phyloP scores from a whole-genome alignment of 2,888 invertebrate genomes.

The Microplitis manilae region DNA sequence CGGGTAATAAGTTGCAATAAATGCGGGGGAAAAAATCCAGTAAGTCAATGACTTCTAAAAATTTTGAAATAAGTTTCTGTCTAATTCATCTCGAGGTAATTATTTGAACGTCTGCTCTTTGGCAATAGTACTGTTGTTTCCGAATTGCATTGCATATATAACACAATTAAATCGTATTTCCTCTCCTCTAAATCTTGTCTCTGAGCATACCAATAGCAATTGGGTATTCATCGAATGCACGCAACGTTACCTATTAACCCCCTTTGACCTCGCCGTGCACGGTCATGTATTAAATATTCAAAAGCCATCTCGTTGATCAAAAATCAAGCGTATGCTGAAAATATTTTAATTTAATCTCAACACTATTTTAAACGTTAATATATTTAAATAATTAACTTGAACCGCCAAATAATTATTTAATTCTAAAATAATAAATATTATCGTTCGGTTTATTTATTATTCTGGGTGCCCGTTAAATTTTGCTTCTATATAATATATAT shows the following conservation, averaged over 20 bases:
- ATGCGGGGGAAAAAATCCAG: too few relatives aligned
- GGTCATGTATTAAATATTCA: neutral
- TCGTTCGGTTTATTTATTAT: too few relatives aligned
- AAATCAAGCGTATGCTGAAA: neutral
- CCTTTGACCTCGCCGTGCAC: constrained; percentile 18
- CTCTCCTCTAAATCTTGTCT: neutral
- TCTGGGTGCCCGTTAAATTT: too few relatives aligned
- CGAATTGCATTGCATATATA: neutral
- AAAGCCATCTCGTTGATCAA: neutral
- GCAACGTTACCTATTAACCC: constrained; percentile 55
- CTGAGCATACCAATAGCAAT: constrained; percentile 35
- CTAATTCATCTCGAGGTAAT: too few relatives aligned
- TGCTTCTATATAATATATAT: too few relatives aligned
- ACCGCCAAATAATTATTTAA: too few relatives aligned
- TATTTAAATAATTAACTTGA: neutral
- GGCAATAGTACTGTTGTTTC: neutral
- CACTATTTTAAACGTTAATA: too few relatives aligned
- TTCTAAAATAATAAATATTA: too few relatives aligned
- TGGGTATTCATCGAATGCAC: constrained; percentile 60
- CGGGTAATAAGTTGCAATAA: too few relatives aligned
- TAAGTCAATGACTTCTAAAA: too few relatives aligned
- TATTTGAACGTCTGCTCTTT: neutral
- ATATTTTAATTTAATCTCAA: neutral
- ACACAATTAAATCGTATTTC: neutral
- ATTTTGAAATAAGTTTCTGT: too few relatives aligned